These are phyloP conservation scores for Andrena haemorrhoa DNA, from an alignment of 2,888 invertebrate genomes.

Conservation along the genomic window DNA sequence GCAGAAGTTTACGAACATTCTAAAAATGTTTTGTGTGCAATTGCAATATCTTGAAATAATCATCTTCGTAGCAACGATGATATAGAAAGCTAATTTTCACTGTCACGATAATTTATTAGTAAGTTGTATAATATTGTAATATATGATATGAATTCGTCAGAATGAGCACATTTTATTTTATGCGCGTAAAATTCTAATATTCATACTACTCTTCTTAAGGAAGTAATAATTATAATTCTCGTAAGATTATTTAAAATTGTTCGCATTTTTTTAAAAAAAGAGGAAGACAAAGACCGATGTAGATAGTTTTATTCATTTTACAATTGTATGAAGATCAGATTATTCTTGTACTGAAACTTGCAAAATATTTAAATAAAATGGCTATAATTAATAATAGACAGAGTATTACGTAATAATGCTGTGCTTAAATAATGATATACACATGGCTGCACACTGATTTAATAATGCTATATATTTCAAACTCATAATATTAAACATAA, in stretches of 20 bases:
- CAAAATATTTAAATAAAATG: slow-evolving; percentile 15
- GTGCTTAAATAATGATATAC: neutral
- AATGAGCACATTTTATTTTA: slow-evolving; percentile 16
- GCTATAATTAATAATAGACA: neutral
- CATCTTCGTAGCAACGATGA: neutral
- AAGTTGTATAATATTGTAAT: slow-evolving; percentile 44
- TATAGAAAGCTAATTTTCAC: slow-evolving; percentile 16
- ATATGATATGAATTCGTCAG: slow-evolving; percentile 27
- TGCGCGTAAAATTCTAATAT: slow-evolving; percentile 14
- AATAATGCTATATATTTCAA: neutral
- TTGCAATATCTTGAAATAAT: slow-evolving; percentile 18
- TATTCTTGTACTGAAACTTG: slow-evolving; percentile 31
- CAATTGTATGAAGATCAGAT: slow-evolving; percentile 12
- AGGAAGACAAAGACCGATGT: neutral
- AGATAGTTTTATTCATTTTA: slow-evolving; percentile 18
- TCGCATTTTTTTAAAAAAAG: neutral
- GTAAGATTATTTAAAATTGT: neutral
- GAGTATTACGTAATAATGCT: neutral
- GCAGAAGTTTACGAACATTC: slow-evolving; percentile 18
- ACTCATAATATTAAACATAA: slow-evolving; percentile 8
- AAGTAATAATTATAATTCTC: neutral
- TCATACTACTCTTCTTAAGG: slow-evolving; percentile 7
- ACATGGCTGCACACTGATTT: neutral
- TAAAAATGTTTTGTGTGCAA: slow-evolving; percentile 14
- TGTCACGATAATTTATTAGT: slow-evolving; percentile 23